phyloP scores from a whole-genome alignment of 2,888 invertebrate species.

The Thysanoteuthis rhombus region DNA sequence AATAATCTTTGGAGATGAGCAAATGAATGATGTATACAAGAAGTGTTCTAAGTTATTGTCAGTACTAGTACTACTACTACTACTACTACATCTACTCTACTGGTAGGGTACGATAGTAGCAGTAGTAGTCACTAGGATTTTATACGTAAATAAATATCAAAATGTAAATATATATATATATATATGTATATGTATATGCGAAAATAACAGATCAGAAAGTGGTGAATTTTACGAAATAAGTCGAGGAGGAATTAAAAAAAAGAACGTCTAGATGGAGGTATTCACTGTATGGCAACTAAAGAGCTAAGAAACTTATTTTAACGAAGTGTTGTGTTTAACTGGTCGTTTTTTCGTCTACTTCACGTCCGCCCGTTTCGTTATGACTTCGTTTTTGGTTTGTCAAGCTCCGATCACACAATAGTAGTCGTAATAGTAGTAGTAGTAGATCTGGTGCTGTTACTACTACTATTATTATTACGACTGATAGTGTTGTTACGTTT shows the following conservation, averaged over 20 bases:
- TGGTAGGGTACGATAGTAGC: neutral
- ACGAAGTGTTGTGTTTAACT: neutral
- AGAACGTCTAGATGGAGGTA: neutral
- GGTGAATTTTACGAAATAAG: neutral
- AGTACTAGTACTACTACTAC: neutral
- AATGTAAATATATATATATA: no score
- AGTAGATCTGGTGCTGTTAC: neutral
- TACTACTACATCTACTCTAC: neutral
- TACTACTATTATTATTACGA: neutral
- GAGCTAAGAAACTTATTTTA: neutral
- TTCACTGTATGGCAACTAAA: neutral
- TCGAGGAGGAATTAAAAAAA: neutral
- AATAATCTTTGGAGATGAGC: neutral
- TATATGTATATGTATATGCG: neutral
- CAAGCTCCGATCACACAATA: constrained; percentile 12
- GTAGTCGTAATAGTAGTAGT: neutral
- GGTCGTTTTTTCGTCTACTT: no score
- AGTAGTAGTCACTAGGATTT: neutral
- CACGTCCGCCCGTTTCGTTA: constrained; percentile 12
- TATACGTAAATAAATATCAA: no score
- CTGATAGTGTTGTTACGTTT: neutral
- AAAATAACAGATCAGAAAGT: neutral
- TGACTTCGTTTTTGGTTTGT: neutral
- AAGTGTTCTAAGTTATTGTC: neutral
- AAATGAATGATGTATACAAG: neutral